Percentiles rank a stretch among this genome's conserved stretches.
Evolutionary conservation across 2,797 vertebrate species (phyloP).

Genomic region (Gastrophryne carolinensis): DNA sequence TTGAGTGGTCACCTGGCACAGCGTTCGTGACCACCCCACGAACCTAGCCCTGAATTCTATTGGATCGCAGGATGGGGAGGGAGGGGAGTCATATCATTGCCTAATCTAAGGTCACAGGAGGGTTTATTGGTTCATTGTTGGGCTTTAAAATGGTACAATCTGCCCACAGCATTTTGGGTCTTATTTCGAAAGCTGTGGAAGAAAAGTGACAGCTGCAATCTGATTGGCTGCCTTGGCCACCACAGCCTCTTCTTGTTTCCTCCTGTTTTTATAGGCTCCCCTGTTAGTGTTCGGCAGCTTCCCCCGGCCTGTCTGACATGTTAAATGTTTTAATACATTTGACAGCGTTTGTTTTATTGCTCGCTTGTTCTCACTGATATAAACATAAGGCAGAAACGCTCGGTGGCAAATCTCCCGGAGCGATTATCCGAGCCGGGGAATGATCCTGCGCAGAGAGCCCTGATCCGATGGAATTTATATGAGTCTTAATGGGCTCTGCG

Average conservation of each 20-base stretch:
- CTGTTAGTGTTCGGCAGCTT: background rate
- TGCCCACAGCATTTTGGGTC: no score
- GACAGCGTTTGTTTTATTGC: slow-evolving; percentile 57
- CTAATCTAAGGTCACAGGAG: no score
- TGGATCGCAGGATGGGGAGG: no score
- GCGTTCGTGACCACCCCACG: no score
- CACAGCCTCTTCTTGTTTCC: background rate
- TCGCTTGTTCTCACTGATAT: slow-evolving; percentile 47
- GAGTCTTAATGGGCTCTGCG: slow-evolving; percentile 69
- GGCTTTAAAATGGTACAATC: no score
- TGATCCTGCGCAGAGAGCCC: slow-evolving; percentile 58
- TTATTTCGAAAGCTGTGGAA: no score
- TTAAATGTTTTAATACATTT: slow-evolving; percentile 40
- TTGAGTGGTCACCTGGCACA: no score
- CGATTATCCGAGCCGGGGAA: slow-evolving; percentile 60
- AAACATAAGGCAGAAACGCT: slow-evolving; percentile 58
- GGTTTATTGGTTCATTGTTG: no score
- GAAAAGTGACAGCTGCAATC: background rate
- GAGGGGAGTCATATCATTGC: no score
- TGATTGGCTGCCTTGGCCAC: background rate
- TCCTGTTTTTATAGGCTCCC: no score
- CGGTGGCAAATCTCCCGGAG: slow-evolving; percentile 64
- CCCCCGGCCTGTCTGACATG: slow-evolving; percentile 27
- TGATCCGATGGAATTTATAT: slow-evolving; percentile 66
- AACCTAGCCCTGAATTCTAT: no score